Conservation (phyloP, 1,140 invertebrate species). For the Hyles vespertilio region DNA sequence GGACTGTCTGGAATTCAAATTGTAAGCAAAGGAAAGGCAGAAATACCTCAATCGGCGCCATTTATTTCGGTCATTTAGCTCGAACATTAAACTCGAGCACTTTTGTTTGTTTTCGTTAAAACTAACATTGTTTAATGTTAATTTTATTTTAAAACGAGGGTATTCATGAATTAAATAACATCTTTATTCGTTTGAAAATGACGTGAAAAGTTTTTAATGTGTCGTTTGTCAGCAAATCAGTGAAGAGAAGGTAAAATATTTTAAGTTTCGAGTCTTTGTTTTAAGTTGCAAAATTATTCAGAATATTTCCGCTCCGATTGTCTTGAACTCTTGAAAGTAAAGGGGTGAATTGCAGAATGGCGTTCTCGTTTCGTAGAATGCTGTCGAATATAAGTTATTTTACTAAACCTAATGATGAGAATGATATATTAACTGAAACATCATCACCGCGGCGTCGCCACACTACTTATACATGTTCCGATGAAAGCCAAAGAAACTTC, state of each 20-base stretch:
- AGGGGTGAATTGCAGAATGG: slow-evolving; percentile 34
- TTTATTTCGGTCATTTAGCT: too few species aligned
- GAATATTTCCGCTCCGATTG: slow-evolving; percentile 3
- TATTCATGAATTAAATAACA: too few species aligned
- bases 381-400: slow-evolving; percentile 64
- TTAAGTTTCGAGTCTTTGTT: slow-evolving; percentile 2
- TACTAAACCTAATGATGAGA: slow-evolving; percentile 34
- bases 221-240: too few species aligned
- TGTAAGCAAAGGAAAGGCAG: too few species aligned
- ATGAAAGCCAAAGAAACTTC: slow-evolving; percentile 25
- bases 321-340: slow-evolving; percentile 1
- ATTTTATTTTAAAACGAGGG: too few species aligned
- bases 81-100: too few species aligned
- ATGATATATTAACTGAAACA: slow-evolving; percentile 8
- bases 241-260: not conserved
- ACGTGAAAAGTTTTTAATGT: too few species aligned
- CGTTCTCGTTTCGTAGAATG: slow-evolving; percentile 61
- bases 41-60: too few species aligned
- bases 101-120: too few species aligned
- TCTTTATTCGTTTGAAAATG: too few species aligned
- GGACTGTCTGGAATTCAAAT: too few species aligned
- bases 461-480: not conserved
- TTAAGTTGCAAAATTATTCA: not conserved
- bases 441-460: slow-evolving; percentile 15
- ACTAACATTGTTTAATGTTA: too few species aligned